These are phyloP conservation scores for Crenichthys baileyi DNA, from an alignment of 2,797 vertebrate species.

Conservation along the genomic window DNA sequence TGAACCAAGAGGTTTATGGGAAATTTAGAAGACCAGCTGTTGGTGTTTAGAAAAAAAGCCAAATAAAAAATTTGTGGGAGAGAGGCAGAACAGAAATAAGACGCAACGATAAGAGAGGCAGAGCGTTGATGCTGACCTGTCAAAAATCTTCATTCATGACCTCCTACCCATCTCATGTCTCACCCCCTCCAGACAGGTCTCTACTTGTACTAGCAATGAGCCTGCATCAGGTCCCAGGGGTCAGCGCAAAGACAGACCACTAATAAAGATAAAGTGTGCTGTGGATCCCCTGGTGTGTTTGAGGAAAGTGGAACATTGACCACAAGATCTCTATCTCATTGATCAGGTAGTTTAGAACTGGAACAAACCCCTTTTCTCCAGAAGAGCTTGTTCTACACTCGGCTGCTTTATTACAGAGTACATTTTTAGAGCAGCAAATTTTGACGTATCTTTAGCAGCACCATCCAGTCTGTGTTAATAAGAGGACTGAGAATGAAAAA, in stretches of 20 bases:
- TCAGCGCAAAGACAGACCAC: conserved; percentile 57
- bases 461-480: conserved; percentile 20
- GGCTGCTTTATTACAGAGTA: conserved; percentile 26
- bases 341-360: conserved; percentile 63
- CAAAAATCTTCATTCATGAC: conserved; percentile 32
- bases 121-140: conserved; percentile 18
- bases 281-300: conserved; percentile 71
- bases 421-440: background rate
- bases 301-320: conserved; percentile 76
- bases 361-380: conserved; percentile 51
- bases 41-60: conserved; percentile 54
- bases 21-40: conserved; percentile 63
- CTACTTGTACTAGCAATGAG: conserved; percentile 73
- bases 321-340: conserved; percentile 75
- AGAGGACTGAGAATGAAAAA: conserved; percentile 4
- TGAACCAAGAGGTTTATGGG: conserved; percentile 56
- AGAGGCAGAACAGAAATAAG: conserved; percentile 15
- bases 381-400: conserved; percentile 44
- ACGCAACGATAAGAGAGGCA: conserved; percentile 24
- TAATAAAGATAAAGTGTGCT: conserved; percentile 74
- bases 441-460: background rate
- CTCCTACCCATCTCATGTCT: conserved; percentile 34
- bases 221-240: conserved; percentile 59
- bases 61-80: conserved; percentile 20
- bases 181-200: conserved; percentile 53